Base-by-base conservation (phyloP, 2,888 invertebrate genomes). In the Byasa hedistus region DNA sequence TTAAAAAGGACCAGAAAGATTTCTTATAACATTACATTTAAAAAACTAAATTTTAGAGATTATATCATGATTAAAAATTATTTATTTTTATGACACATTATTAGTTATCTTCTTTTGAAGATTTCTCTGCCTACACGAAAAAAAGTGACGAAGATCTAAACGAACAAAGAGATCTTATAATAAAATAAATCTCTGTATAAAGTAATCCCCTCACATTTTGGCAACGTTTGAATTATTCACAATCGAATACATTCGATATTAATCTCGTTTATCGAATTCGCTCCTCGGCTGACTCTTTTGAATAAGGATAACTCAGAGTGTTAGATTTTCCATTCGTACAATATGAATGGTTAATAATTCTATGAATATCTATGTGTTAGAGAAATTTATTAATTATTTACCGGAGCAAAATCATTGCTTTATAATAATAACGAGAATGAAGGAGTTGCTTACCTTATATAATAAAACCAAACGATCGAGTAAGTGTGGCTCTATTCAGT, bases 221-320 rank as follows among this genome's bases (percentile, higher is more conserved):
- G 22, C 15, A 27, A 12, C 2, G 24, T 8, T 27, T 8, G 39
- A 52, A 52, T 52, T 21, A 21, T 21, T 52, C 52, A 52, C n/a
- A 52, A 52, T 52, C 52, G n/a, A n/a, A 21, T 52, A 52, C n/a
- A 21, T 52, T 21, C 21, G n/a, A n/a, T 52, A 52, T 52, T 52
- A 52, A 52, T 52, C 52, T 57, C 57, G 21, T 57, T 57, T 17
- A 57, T 57, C 57, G 36, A 32, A 22, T 32, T 39, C 3, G n/a
- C 17, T 57, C 39, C 44, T 58, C 22, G 44, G 23, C 44, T 23
- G 58, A 44, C 10, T 44, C 44, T 5, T 44, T 58, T 23, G 4
- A 52, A 58, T 19, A 3, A 19, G 58, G 23, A 44, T 58, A 23
- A 58, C 39, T 58, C 19, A 21, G 21, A 55, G 5, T 27, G 21